These are phyloP conservation scores for Yponomeuta plumbellus DNA, from an alignment of 2,888 invertebrate genomes.

Conservation along the genomic window DNA sequence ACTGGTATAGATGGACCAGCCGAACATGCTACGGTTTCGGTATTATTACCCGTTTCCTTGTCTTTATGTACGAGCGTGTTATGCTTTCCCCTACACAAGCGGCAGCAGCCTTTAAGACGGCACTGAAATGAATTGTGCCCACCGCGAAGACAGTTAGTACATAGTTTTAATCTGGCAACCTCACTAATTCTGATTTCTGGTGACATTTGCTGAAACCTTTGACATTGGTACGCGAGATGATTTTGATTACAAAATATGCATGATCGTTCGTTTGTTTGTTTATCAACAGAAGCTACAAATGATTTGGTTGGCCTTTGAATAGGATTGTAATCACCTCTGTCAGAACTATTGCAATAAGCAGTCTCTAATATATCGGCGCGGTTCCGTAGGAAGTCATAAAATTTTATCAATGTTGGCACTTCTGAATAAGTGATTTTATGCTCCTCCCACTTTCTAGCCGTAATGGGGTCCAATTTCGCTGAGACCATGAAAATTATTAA, in stretches of 20 bases:
- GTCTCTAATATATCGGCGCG: slow-evolving; percentile 9
- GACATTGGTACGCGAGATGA: neutral
- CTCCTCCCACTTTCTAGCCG: neutral
- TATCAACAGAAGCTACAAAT: slow-evolving; percentile 4
- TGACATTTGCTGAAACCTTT: neutral
- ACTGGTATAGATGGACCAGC: slow-evolving; percentile 12
- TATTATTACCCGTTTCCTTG: slow-evolving; percentile 7
- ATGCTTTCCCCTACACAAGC: slow-evolving; percentile 15
- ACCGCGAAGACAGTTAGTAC: slow-evolving; percentile 18
- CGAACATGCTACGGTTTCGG: neutral
- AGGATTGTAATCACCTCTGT: neutral
- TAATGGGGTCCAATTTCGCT: neutral
- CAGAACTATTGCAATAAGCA: neutral
- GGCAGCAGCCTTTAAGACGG: slow-evolving; percentile 11
- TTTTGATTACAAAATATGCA: neutral
- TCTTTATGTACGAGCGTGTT: slow-evolving; percentile 15
- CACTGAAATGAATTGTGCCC: slow-evolving; percentile 18
- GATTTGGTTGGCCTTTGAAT: neutral
- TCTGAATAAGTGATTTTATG: neutral
- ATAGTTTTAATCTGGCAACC: slow-evolving; percentile 11
- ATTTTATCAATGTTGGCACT: neutral
- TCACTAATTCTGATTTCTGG: neutral
- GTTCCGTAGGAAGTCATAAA: slow-evolving; percentile 7
- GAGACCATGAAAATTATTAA: slow-evolving; percentile 14
- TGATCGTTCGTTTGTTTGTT: neutral